Conservation (phyloP, 2,113 vertebrate genomes). For the Bufo gargarizans region DNA sequence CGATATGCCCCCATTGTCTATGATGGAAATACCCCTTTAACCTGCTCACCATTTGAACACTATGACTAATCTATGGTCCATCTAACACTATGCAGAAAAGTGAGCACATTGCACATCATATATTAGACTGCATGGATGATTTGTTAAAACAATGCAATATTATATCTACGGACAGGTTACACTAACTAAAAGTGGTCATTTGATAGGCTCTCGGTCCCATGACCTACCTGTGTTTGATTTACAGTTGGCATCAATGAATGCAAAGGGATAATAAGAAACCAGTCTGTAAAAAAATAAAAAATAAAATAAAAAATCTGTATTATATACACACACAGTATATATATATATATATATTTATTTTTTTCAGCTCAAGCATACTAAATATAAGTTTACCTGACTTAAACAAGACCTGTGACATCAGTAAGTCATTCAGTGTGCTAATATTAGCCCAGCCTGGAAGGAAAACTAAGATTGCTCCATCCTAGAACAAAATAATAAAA, state of each 20-base stretch:
- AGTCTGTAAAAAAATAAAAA: slow-evolving; percentile 79
- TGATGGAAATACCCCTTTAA: no score
- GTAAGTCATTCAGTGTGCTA: slow-evolving; percentile 88
- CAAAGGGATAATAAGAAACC: slow-evolving; percentile 93
- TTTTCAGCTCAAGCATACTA: not conserved
- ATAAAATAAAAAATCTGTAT: no score
- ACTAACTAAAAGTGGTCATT: not conserved
- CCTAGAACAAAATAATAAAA: slow-evolving; percentile 69
- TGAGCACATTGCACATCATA: no score
- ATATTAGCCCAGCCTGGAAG: slow-evolving; percentile 98
- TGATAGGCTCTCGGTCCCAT: not conserved
- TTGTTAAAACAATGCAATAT: no score
- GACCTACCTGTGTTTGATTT: slow-evolving; percentile 92
- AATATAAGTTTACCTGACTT: slow-evolving; percentile 81
- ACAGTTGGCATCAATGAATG: slow-evolving; percentile 98
- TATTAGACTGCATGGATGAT: no score
- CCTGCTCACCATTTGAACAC: not conserved
- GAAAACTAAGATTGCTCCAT: slow-evolving; percentile 96
- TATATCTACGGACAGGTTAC: not conserved
- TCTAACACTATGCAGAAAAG: not conserved
- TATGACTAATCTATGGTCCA: not conserved
- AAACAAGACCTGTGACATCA: slow-evolving; percentile 94
- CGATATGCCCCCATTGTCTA: no score
- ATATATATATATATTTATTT: no score
- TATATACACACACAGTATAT: not conserved